Conservation (phyloP, 2,797 vertebrate genomes). For the Cyclura pinguis region DNA sequence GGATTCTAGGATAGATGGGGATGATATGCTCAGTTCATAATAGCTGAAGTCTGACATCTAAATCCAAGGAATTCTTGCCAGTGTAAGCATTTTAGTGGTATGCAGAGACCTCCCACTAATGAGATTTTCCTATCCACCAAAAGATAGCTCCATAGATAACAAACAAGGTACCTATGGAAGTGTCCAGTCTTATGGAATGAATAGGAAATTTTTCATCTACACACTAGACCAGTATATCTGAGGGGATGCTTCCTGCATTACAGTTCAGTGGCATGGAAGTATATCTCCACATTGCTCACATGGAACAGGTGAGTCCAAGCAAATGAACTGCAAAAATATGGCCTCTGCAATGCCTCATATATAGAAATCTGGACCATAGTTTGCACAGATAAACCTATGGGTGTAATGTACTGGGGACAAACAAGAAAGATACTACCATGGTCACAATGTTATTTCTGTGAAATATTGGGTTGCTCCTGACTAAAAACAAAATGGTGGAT, state of each 20-base stretch:
- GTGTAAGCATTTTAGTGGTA: neutral
- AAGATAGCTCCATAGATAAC: neutral
- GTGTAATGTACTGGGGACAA: neutral
- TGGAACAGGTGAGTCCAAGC: neutral
- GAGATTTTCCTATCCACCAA: neutral
- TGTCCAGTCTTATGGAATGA: neutral
- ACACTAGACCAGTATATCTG: neutral
- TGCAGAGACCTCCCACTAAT: neutral
- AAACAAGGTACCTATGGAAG: neutral
- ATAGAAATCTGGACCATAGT: neutral
- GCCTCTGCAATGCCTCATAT: neutral
- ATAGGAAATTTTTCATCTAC: neutral
- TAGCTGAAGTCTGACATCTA: neutral
- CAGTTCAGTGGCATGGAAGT: neutral
- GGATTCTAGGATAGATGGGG: neutral
- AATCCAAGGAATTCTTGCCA: neutral
- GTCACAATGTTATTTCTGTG: neutral
- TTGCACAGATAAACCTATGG: neutral
- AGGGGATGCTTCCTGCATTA: neutral
- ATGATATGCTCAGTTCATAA: neutral
- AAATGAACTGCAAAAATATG: neutral
- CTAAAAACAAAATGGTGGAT: neutral
- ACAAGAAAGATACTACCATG: neutral
- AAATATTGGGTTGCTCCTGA: neutral
- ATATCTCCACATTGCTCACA: neutral